Evolutionary conservation across 2,888 invertebrate genomes (phyloP), one percentile per base, ranked within the genome.

Genomic region (Globia sparganii): DNA sequence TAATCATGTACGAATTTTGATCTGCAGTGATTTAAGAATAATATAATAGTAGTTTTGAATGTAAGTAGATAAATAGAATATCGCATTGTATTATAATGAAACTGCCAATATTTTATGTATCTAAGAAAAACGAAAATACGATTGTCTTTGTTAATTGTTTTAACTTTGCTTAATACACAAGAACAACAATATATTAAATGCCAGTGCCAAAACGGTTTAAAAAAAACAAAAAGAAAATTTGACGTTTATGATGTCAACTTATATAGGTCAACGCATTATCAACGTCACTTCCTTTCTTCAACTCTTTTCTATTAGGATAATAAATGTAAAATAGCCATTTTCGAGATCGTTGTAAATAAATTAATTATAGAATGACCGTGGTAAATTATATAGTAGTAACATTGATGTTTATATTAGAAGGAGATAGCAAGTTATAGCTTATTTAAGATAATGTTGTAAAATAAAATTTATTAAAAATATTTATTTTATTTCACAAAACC

Each of bases 341-440:
- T 70, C 59, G 67, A 78, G 68, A 82, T 87, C 68, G 67, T 77
- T 91, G 90, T 91, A 91, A 87, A 91, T 91, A 91, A 87, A 83
- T 80, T 81, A 77, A 80, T 71, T 77, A 81, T 90, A 89, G 89
- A 75, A 88, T 86, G 72, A 80, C 85, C 72, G 75, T 89, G 80
- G 85, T 85, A 83, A 86, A 75, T 83, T 75, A 85, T 75, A 77
- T 79, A 81, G 91, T 91, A 91, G 89, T 82, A 83, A 86, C 85
- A 90, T 93, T 89, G 91, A 94, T 93, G 92, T 93, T 92, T 89
- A 91, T 92, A 87, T 85, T 91, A 93, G 91, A 88, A 81, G 84
- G 80, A 86, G 85, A 83, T 88, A 87, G 88, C 68, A 82, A 77
- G 40, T 77, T 83, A 83, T 88, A 87, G 86, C 81, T 80, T 88